Base-by-base conservation (phyloP, 2,797 vertebrate genomes). In the Paedocypris micromegethes region DNA sequence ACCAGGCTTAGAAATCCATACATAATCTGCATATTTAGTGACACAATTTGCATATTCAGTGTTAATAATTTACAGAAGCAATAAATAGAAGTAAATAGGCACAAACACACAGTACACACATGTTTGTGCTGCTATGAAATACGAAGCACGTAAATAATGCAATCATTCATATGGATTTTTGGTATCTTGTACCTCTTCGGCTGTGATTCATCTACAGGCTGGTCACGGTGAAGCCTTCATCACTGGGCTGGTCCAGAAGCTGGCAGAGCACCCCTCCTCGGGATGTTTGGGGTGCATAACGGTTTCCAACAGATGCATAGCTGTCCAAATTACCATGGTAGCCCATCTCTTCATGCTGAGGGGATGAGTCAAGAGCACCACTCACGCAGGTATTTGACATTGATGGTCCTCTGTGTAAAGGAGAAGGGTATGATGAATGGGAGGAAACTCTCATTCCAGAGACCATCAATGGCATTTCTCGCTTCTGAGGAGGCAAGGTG, bases 141-240 rank as follows among this genome's bases (percentile, higher is more conserved):
- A 23, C 23, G 23, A 23, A 23, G 23, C 23, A 23, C 23, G 23
- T 23, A 23, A 23, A 23, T 23, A 23, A 23, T 23, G 23, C 23
- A 23, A 23, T 23, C 23, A 23, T 23, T 23, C 23, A 23, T 23
- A 23, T 23, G 23, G 23, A 23, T 23, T 23, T 23, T 23, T 23
- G 23, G 23, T 23, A 23, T 23, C 23, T 63, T 67, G 64, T 60
- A 79, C 79, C 80, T 80, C 57, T 73, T 67, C 51, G 66, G 57
- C 7, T 9, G 79, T 79, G 57, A 63, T 66, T 66, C 68, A 72
- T 64, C 93, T 98, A 98, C 92, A 98, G 94, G 92, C 95, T 97
- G 88, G 96, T 98, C 89, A 98, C 96, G 58, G 94, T 98, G 88
- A 98, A 98, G 88, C 92, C 93, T 89, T 98, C 96, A 79, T 98